These are phyloP conservation scores for Dromaius novaehollandiae DNA, from an alignment of 2,113 vertebrate species.

Conservation along the genomic window DNA sequence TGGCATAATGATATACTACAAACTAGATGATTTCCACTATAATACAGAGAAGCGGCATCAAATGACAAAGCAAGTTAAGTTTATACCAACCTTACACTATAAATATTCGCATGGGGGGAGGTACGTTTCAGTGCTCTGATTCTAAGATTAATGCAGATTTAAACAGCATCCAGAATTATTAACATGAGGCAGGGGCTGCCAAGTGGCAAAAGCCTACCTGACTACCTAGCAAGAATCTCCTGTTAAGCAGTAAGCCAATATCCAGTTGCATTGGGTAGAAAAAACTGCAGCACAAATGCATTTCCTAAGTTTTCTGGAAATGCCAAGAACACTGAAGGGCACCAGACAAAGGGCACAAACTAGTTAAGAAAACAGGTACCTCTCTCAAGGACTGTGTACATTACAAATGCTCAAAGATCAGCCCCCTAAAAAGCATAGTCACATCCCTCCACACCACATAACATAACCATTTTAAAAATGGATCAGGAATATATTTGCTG, in stretches of 20 bases:
- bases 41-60: constrained; percentile 8
- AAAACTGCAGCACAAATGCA: not conserved
- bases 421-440: not conserved
- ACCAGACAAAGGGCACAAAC: not conserved
- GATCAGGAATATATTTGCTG: not conserved
- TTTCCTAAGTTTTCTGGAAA: not conserved
- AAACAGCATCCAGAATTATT: not conserved
- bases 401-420: fast-evolving
- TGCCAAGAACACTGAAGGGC: not conserved
- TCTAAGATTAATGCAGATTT: not conserved
- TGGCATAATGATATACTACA: not conserved
- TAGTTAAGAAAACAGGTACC: fast-evolving
- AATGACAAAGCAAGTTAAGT: not conserved
- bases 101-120: not conserved
- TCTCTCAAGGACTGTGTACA: fast-evolving
- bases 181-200: not conserved
- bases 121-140: not conserved
- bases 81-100: not conserved
- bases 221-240: not conserved
- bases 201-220: not conserved
- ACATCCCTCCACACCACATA: not conserved
- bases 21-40: constrained; percentile 1
- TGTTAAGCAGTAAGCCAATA: not conserved
- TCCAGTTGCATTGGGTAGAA: not conserved
- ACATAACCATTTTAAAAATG: not conserved